Percentiles rank a stretch among this genome's conserved stretches.
Conservation (phyloP, 2,888 invertebrate genomes). For the Euplexia lucipara region DNA sequence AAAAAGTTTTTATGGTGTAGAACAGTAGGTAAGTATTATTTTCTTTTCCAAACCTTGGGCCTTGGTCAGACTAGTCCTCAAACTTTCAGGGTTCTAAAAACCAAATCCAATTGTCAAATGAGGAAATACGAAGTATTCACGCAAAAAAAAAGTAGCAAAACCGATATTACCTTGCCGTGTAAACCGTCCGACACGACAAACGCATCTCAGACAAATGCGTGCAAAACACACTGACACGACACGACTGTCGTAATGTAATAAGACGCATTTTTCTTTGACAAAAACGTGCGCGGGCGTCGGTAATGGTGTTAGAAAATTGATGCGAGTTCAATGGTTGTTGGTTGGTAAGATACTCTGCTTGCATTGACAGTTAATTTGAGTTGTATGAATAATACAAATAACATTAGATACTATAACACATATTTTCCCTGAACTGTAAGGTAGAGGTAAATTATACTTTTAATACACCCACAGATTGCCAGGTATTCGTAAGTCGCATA, state of each 20-base stretch:
- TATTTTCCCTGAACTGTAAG: no score
- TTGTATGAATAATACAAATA: no score
- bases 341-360: conserved; percentile 71
- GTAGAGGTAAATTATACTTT: no score
- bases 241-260: conserved; percentile 84
- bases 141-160: conserved; percentile 7
- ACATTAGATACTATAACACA: no score
- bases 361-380: no score
- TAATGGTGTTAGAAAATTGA: conserved; percentile 82
- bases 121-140: conserved; percentile 4
- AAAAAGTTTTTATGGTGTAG: no score
- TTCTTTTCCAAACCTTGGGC: no score
- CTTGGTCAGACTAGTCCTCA: no score
- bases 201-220: conserved; percentile 57
- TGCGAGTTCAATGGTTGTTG: conserved; percentile 66
- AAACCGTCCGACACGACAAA: conserved; percentile 55
- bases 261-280: conserved; percentile 88
- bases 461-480: no score
- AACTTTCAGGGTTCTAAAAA: no score
- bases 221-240: conserved; percentile 69
- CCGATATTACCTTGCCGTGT: conserved; percentile 43
- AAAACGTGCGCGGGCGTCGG: conserved; percentile 79
- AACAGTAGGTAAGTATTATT: no score
- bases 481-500: no score
- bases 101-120: conserved; percentile 20